A percentile compares a stretch with the other conserved stretches of the same genome.
Conservation (phyloP, 2,888 invertebrate species). For the Tuta absoluta region DNA sequence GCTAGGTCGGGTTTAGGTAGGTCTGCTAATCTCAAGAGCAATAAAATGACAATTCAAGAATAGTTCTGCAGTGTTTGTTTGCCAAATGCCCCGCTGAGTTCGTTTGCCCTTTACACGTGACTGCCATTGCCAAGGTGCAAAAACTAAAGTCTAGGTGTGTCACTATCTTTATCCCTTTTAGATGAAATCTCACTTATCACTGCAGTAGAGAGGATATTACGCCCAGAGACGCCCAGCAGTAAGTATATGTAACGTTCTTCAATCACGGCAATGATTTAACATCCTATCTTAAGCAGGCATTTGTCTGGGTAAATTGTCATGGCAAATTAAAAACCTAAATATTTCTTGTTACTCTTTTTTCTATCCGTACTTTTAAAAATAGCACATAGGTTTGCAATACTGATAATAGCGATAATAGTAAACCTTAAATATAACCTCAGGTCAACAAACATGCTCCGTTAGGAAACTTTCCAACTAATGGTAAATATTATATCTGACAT, state of each 20-base stretch:
- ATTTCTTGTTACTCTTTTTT: neutral
- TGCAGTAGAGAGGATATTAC: too few species aligned
- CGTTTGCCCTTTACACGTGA: constrained; percentile 1
- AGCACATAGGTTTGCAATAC: constrained; percentile 36
- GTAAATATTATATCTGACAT: constrained; percentile 21
- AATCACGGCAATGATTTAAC: neutral
- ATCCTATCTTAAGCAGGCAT: too few species aligned
- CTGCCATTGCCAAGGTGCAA: neutral
- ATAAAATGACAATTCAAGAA: neutral
- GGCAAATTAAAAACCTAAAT: neutral
- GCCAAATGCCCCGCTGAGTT: neutral
- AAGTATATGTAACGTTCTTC: neutral
- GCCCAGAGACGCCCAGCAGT: too few species aligned
- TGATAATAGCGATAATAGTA: constrained; percentile 41
- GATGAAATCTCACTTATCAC: too few species aligned
- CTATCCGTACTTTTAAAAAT: constrained; percentile 38
- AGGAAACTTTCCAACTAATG: constrained; percentile 52
- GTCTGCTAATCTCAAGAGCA: neutral
- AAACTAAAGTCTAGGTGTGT: neutral
- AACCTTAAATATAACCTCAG: constrained; percentile 41
- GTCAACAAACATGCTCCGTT: constrained; percentile 47
- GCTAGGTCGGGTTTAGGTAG: neutral
- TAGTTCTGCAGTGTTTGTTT: neutral
- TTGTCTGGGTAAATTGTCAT: too few species aligned
- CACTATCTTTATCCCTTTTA: neutral